These are phyloP conservation scores for Cheilosia urbana DNA, from an alignment of 2,888 invertebrate genomes.

Conservation along the genomic window DNA sequence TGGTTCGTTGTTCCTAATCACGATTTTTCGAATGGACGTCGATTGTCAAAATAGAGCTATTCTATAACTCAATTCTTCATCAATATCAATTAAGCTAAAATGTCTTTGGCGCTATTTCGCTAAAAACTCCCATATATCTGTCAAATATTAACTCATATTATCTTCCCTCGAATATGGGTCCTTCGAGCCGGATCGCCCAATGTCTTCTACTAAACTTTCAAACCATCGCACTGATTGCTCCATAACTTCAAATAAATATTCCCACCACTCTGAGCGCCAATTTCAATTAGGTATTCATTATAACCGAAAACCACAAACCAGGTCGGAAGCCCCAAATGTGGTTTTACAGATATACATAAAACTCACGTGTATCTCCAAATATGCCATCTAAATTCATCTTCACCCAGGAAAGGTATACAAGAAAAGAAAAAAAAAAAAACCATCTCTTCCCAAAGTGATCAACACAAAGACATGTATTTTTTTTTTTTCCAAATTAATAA, in stretches of 20 bases:
- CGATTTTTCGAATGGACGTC: no score
- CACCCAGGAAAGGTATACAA: no score
- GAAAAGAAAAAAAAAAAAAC: neutral
- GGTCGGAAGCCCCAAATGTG: neutral
- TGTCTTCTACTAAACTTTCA: neutral
- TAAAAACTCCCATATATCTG: no score
- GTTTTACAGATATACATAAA: neutral
- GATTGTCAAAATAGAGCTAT: no score
- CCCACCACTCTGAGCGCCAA: neutral
- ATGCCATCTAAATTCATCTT: slow-evolving; percentile 23
- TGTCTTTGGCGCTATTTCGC: no score
- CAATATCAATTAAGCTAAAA: no score
- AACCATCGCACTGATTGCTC: no score
- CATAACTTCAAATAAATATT: no score
- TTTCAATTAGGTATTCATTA: neutral
- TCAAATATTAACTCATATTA: no score
- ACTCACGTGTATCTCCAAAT: slow-evolving; percentile 7
- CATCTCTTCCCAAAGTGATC: slow-evolving; percentile 30
- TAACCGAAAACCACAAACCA: neutral
- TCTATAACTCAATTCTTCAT: no score
- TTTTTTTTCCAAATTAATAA: slow-evolving; percentile 57
- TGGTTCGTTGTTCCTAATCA: no score
- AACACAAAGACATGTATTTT: slow-evolving; percentile 13
- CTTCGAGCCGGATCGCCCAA: slow-evolving; percentile 2
- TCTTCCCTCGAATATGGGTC: neutral